Evolutionary conservation across 2,888 invertebrate species (phyloP).

Genomic region (Protophormia terraenovae): DNA sequence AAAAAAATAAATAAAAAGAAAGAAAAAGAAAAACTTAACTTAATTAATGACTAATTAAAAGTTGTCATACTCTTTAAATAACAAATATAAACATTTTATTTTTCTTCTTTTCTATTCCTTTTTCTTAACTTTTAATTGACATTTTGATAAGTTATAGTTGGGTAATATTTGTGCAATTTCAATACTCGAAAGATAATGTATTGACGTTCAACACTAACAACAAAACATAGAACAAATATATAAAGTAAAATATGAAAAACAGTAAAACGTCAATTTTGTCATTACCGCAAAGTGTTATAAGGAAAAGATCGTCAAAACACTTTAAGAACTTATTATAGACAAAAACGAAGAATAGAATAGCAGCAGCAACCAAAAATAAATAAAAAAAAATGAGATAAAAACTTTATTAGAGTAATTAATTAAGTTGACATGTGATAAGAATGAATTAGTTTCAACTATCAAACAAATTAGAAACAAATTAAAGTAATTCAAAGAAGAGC

Average conservation of each 20-base stretch:
- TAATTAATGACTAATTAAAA: conserved; percentile 57
- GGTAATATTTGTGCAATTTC: conserved; percentile 21
- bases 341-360: background rate
- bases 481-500: background rate
- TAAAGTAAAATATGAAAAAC: background rate
- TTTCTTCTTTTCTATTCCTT: background rate
- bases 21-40: background rate
- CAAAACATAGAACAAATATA: background rate
- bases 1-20: background rate
- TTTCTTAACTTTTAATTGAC: conserved; percentile 59
- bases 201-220: background rate
- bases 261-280: conserved; percentile 4
- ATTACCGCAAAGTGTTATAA: background rate
- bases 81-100: conserved; percentile 21
- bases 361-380: background rate
- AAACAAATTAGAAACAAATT: conserved; percentile 20
- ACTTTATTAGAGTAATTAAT: conserved; percentile 26
- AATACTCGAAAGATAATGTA: conserved; percentile 31
- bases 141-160: conserved; percentile 54
- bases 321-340: background rate
- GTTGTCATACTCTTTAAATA: conserved; percentile 44
- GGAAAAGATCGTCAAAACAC: background rate
- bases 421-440: conserved; percentile 30
- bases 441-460: background rate
- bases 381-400: background rate